Conservation (phyloP, 1,140 invertebrate genomes). For the Sinella curviseta region DNA sequence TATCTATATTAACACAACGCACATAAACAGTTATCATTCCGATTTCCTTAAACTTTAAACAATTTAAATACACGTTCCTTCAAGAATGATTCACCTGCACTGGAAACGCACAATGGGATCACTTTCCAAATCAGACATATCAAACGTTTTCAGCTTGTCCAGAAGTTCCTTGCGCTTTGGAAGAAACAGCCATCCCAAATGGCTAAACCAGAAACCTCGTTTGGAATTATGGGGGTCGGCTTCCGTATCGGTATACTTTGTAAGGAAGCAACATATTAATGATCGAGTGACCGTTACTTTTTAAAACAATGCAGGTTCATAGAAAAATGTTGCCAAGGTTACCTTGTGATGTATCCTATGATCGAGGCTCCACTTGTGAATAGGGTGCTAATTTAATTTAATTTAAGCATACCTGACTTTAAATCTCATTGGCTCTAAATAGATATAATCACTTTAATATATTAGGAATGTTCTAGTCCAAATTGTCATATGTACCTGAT, state of each 20-base stretch:
- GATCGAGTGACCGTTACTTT: too few species aligned
- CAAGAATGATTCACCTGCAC: background rate
- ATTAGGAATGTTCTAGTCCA: background rate
- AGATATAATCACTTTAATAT: background rate
- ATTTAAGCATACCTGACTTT: background rate
- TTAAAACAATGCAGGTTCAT: too few species aligned
- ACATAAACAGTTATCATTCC: background rate
- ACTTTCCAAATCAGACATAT: conserved; percentile 74
- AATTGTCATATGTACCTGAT: conserved; percentile 51
- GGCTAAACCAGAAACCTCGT: conserved; percentile 52
- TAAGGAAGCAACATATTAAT: too few species aligned
- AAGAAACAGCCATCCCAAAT: conserved; percentile 87
- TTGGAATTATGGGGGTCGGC: conserved; percentile 3
- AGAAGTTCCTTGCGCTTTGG: conserved; percentile 82
- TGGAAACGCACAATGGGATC: conserved; percentile 51
- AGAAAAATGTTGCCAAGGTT: too few species aligned
- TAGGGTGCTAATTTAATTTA: background rate
- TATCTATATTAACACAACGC: background rate
- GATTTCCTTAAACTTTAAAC: background rate
- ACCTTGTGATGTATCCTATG: conserved; percentile 12
- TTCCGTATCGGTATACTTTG: background rate
- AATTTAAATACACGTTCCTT: background rate
- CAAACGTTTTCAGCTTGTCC: conserved; percentile 73
- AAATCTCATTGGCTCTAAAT: background rate
- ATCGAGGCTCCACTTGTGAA: conserved; percentile 2